Base-by-base conservation (phyloP, 2,888 invertebrate species). In the Tachina grossa region DNA sequence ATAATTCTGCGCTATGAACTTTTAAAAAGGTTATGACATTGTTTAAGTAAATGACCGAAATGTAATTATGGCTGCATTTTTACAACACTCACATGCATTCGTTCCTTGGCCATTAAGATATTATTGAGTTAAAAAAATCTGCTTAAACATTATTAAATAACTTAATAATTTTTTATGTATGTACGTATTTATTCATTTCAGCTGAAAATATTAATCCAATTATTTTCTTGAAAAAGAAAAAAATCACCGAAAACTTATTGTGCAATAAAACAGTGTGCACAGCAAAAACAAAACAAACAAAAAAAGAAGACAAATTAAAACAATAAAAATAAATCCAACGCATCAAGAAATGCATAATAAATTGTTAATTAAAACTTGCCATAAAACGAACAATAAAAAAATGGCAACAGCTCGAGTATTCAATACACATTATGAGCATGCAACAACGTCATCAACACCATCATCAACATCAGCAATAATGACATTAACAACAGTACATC, bases 301-400 rank as follows among this genome's bases (percentile, higher is more conserved):
- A 14, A 16, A 22, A 14, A 61, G 9, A 16, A 5, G 39, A 69
- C 16, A 41, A 68, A 69, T 53, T 65, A 63, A 74, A 74, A 22
- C 61, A 71, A 39, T 79, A 59, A 61, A 69, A 51, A 66, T 49
- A 55, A 63, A 10, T 39, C 43, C 53, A 63, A 49, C 39, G 41
- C 55, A 45, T 45, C 47, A 45, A 53, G 78, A 82, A 86, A 83
- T 80, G 63, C 31, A 75, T 80, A 83, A 83, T 78, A 87, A 82
- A 85, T 80, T 51, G 66, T 76, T 84, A 68, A 85, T 75, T 76
- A 79, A 66, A 71, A 77, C 9, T 47, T 61, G 51, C 49, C 78
- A 82, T 61, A 86, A 78, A 79, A 47, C 16, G 59, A 47, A 81
- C 53, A 75, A 61, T 53, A 61, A 19, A 45, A 80, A 74, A 82